Base-by-base conservation (phyloP, 1,140 invertebrate genomes). In the Trigoniulus corallinus region DNA sequence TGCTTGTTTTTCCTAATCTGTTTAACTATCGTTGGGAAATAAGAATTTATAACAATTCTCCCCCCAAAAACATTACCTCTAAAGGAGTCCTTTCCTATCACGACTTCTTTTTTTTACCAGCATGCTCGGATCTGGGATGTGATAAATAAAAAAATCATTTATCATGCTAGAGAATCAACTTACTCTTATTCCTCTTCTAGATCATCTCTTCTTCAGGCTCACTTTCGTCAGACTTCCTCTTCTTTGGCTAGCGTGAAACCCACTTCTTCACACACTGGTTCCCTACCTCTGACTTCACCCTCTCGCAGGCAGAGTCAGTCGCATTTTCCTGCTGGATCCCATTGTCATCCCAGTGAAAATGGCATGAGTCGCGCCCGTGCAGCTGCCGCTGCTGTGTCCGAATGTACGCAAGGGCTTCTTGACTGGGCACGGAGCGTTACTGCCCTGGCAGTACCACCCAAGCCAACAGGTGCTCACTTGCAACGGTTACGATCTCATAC, bases 131-230 rank as follows among this genome's bases (percentile, higher is more conserved):
- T n/a, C n/a, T n/a, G n/a, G n/a, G n/a, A n/a, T n/a, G n/a, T n/a
- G n/a, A n/a, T n/a, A n/a, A n/a, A n/a, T n/a, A n/a, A n/a, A n/a
- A n/a, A n/a, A n/a, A n/a, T n/a, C n/a, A n/a, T n/a, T n/a, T n/a
- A n/a, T n/a, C n/a, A n/a, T n/a, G n/a, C n/a, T n/a, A n/a, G n/a
- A n/a, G n/a, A n/a, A n/a, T n/a, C n/a, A n/a, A n/a, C n/a, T n/a
- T n/a, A n/a, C n/a, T n/a, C n/a, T 18, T 18, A 18, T 12, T 18
- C 41, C 25, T n/a, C 21, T 12, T 23, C 42, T 23, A 51, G 49
- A 45, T 51, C 49, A 26, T 51, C 49, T 42, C 15, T 51, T 4
- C 49, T 51, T 20, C 49, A 51, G 37, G 49, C 42, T 45, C 49
- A 51, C 22, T 51, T 51, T 34, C 41, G 49, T 18, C 49, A 51